These are phyloP conservation scores for Papilio aristodemus DNA, from an alignment of 1,140 invertebrate species.

Conservation along the genomic window DNA sequence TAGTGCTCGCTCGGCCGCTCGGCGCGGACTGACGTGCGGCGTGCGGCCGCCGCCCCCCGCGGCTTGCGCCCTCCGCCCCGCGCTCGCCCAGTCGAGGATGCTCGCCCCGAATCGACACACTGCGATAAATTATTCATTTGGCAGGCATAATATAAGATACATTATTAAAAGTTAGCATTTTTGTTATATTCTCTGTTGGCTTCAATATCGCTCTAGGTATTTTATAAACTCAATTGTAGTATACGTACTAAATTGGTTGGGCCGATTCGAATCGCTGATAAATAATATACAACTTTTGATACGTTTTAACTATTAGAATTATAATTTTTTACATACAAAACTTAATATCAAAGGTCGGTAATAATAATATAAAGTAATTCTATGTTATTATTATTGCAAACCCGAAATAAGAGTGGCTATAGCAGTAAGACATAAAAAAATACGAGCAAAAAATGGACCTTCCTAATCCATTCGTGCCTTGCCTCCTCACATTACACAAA, in stretches of 20 bases:
- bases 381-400: constrained; percentile 12
- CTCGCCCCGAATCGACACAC: constrained; percentile 70
- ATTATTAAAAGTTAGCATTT: constrained; percentile 80
- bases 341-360: neutral
- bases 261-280: constrained; percentile 17
- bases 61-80: constrained; percentile 36
- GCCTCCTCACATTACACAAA: constrained; percentile 76
- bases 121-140: constrained; percentile 78
- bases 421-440: constrained; percentile 45
- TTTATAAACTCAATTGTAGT: constrained; percentile 38
- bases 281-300: neutral
- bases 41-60: constrained; percentile 38
- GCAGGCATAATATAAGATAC: constrained; percentile 77
- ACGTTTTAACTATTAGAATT: neutral
- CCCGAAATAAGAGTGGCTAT: constrained; percentile 25
- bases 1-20: constrained; percentile 74
- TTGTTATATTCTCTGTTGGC: constrained; percentile 51
- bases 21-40: constrained; percentile 65
- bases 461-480: constrained; percentile 60
- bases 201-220: constrained; percentile 50
- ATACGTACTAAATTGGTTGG: constrained; percentile 44
- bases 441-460: constrained; percentile 49
- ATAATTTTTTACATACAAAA: neutral
- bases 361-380: constrained; percentile 29
- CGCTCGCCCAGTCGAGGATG: constrained; percentile 57